Base-by-base conservation (phyloP, 1,140 invertebrate species). In the Trichonephila clavipes region DNA sequence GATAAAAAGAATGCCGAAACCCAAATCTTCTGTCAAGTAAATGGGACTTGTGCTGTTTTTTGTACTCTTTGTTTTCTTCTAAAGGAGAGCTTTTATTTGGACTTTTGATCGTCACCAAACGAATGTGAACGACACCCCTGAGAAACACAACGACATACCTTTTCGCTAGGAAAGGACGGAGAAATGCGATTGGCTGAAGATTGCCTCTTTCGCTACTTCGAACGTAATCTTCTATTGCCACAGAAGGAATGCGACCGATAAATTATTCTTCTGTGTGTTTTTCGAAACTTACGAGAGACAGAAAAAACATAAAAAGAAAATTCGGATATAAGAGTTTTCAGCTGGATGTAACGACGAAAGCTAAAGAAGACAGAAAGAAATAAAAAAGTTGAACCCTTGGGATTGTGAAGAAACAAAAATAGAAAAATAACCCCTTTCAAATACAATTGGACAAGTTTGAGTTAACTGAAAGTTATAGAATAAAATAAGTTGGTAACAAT, bases 121-220 rank as follows among this genome's bases (percentile, higher is more conserved):
- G 69, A 81, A 90, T 90, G 88, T 90, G 88, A 59, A 59, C 88
- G 88, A 81, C 72, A 88, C 87, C 64, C n/a, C 34, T 64, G 21
- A 88, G 21, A 88, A 88, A 51, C 34, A 81, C 88, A 81, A 28
- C 64, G 72, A 69, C 88, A 90, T 90, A 90, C 88, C 88, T 90
- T 90, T 81, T 90, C 66, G 88, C 40, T 89, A 77, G 88, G 51
- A 89, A n/a, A 21, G 66, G 66, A 89, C 64, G 24, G 88, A 18
- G 66, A 89, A 89, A 89, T 89, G 88, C 81, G 88, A 90, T 90
- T 90, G 88, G 88, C 69, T 69, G 66, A 90, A 81, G 88, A 90
- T 90, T 90, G 34, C 72, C 69, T 28, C 66, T 69, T 69, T 69
- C 66, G 66, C 66, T 69, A 69, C n/a, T 69, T 69, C 66, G n/a